Evolutionary conservation across 2,888 invertebrate genomes (phyloP).

Genomic region (Vesta saturnalis): DNA sequence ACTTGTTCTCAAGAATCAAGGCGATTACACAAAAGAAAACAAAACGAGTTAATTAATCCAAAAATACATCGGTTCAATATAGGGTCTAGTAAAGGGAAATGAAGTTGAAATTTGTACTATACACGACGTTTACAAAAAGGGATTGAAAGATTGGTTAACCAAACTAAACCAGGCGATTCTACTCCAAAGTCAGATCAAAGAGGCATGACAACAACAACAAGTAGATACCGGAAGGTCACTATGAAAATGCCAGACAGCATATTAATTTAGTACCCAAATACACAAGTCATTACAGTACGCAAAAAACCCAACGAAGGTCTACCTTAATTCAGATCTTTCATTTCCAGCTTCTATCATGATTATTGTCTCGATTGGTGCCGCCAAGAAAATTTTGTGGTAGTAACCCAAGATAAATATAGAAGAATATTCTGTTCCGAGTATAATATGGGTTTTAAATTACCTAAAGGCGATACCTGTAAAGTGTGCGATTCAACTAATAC

Average conservation of each 20-base stretch:
- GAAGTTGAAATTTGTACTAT: not conserved
- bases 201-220: not conserved
- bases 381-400: no score
- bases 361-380: no score
- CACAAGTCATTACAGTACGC: no score
- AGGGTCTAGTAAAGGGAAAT: not conserved
- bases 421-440: no score
- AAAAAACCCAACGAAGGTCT: no score
- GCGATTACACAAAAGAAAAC: not conserved
- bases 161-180: not conserved
- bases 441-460: not conserved
- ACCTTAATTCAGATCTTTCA: not conserved
- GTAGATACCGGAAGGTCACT: not conserved
- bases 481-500: not conserved
- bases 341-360: not conserved
- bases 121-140: not conserved
- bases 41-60: not conserved
- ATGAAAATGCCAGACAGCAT: not conserved
- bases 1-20: not conserved
- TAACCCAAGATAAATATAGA: no score
- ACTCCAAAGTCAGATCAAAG: not conserved
- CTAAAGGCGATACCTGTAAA: not conserved
- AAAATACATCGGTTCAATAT: not conserved
- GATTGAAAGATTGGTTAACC: not conserved
- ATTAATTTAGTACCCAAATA: not conserved